Base-by-base conservation (phyloP, 2,113 vertebrate genomes). In the Dasyprocta punctata region DNA sequence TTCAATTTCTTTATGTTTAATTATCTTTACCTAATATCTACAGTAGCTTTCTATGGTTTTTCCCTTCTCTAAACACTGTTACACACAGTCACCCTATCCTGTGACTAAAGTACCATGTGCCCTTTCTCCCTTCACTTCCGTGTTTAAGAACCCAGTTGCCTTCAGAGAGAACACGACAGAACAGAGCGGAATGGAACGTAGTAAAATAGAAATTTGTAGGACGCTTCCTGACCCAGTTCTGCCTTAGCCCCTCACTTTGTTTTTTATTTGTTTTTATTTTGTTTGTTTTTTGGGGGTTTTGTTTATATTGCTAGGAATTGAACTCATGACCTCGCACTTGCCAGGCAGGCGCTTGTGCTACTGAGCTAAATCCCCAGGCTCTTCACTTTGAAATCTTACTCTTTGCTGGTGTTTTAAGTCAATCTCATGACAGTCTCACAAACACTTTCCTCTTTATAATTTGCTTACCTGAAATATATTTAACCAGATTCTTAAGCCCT, bases 401-500 rank as follows among this genome's bases (percentile, higher is more conserved):
- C 78, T 89, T 77, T 58, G 17, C 26, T 65, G 13, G 71, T 82
- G 44, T 88, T 81, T 63, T 78, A 38, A 80, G 14, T 80, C 52
- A 71, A 1, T 94, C 38, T 90, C 67, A 91, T 85, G 54, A 81
- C 10, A 19, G 17, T 92, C 36, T 89, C 60, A 78, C 22, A 90
- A 89, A 90, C 73, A 90, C 75, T 90, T 92, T 85, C 67, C 41
- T 87, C 36, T 82, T 86, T 73, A 22, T 67, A 83, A 81, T 90
- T 93, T 88, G 9, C 10, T 77, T 88, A 67, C 33, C 41, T 92
- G 80, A 36, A 83, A 89, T 95, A 28, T 71, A 41, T 69, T 95
- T 96, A 96, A 83, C 44, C 38, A 86, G 60, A 86, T 54, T n/a
- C 52, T 89, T 91, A 89, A 95, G 22, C 19, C 36, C 19, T 90